phyloP scores from a whole-genome alignment of 2,888 invertebrate genomes.

The Hydropsyche betteni region DNA sequence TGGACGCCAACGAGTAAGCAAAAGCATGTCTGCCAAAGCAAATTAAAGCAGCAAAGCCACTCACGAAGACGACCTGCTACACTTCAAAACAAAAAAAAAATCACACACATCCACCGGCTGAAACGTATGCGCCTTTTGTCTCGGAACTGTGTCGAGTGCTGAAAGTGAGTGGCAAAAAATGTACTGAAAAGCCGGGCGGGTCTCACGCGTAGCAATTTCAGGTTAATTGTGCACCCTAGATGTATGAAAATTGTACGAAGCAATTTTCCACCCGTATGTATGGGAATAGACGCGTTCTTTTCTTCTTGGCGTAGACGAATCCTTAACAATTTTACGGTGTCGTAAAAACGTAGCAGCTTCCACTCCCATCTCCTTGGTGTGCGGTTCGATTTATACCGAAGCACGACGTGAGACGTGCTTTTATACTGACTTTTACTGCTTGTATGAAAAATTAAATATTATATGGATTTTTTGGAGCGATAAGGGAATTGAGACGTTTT shows the following conservation, averaged over 20 bases:
- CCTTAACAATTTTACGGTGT: neutral
- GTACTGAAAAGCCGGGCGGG: constrained; percentile 12
- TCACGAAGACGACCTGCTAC: neutral
- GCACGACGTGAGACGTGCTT: too few relatives aligned
- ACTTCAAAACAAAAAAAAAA: too few relatives aligned
- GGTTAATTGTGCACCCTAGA: constrained; percentile 41
- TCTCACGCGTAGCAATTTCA: constrained; percentile 9
- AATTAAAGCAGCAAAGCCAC: constrained; percentile 49
- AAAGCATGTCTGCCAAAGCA: constrained; percentile 49
- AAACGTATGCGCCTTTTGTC: constrained; percentile 21
- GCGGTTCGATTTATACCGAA: too few relatives aligned
- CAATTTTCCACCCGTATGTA: neutral
- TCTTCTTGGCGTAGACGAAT: neutral
- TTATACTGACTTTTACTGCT: too few relatives aligned
- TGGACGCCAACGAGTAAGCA: constrained; percentile 21
- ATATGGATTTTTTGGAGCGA: too few relatives aligned
- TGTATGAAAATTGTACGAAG: constrained; percentile 25
- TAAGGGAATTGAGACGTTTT: too few relatives aligned
- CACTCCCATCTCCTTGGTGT: too few relatives aligned
- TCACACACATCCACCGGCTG: neutral
- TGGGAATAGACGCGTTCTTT: too few relatives aligned
- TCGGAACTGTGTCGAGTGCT: constrained; percentile 42
- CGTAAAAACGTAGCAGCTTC: too few relatives aligned
- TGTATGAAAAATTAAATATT: too few relatives aligned
- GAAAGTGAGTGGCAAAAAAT: constrained; percentile 40